Conservation (phyloP, 2,888 invertebrate genomes). For the Hanleya hanleyi region DNA sequence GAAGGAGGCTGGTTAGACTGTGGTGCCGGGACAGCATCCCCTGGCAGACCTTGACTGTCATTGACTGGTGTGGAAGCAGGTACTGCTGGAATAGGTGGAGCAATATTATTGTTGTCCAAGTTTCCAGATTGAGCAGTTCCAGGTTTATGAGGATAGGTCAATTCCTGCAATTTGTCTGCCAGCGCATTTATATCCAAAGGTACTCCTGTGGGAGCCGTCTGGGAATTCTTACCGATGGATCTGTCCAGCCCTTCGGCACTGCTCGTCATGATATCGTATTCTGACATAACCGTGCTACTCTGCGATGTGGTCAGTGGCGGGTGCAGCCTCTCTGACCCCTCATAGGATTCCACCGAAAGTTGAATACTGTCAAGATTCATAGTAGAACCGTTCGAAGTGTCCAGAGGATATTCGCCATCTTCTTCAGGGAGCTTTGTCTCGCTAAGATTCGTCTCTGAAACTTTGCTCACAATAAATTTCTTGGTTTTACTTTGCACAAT, state of each 20-base stretch:
- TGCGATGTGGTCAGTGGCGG: neutral
- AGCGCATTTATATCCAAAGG: slow-evolving; percentile 62
- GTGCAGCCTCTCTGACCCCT: neutral
- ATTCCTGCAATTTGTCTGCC: slow-evolving; percentile 54
- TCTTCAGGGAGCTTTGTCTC: neutral
- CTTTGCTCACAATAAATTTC: slow-evolving; percentile 6
- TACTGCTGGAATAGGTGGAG: neutral
- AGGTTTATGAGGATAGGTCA: slow-evolving; percentile 42
- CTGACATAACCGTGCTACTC: neutral
- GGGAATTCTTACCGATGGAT: neutral
- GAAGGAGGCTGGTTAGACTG: neutral
- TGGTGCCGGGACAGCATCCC: neutral
- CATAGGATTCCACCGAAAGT: neutral
- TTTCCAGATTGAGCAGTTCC: neutral
- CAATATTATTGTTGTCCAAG: neutral
- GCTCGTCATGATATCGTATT: neutral
- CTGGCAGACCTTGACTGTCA: neutral
- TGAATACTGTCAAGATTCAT: neutral
- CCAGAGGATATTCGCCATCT: neutral
- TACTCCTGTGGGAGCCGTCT: slow-evolving; percentile 36
- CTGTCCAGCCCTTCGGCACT: neutral
- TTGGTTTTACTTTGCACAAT: slow-evolving; percentile 7
- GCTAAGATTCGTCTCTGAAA: neutral
- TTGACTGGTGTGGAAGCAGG: neutral
- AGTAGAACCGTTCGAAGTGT: neutral